Conservation (phyloP, 2,797 vertebrate species). For the Tragelaphus eurycerus region DNA sequence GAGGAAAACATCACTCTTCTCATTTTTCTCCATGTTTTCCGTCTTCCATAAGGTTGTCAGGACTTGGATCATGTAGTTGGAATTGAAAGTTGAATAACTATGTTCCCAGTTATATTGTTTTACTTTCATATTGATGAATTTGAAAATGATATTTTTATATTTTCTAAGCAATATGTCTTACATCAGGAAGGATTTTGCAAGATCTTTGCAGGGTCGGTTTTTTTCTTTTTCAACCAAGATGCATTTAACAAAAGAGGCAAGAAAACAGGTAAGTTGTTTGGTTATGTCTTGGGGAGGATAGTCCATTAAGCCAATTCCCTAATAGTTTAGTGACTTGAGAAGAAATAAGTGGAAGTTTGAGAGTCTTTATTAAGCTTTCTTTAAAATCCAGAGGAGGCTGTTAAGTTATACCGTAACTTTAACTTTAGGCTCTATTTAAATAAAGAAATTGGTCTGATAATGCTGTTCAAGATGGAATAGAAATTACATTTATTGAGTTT, state of each 20-base stretch:
- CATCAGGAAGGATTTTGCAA: neutral
- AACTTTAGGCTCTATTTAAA: conserved; percentile 20
- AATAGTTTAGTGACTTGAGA: conserved; percentile 31
- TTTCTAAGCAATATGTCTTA: neutral
- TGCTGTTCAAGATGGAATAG: neutral
- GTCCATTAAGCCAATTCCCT: neutral
- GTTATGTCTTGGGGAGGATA: neutral
- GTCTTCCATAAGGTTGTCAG: neutral
- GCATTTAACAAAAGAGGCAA: neutral
- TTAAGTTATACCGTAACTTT: neutral
- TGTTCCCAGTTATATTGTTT: neutral
- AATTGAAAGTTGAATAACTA: neutral
- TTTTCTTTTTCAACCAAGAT: neutral
- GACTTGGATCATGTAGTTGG: neutral
- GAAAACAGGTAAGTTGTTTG: neutral
- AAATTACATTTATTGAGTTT: neutral
- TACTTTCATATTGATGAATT: neutral
- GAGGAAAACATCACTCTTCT: neutral
- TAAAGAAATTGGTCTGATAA: neutral
- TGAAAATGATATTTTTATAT: neutral
- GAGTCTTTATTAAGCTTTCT: neutral
- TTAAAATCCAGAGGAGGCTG: neutral
- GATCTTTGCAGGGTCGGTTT: neutral
- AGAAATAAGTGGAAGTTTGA: conserved; percentile 1
- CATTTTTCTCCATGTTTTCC: neutral